Base-by-base conservation (phyloP, 2,113 vertebrate species). In the Toxostoma redivivum region DNA sequence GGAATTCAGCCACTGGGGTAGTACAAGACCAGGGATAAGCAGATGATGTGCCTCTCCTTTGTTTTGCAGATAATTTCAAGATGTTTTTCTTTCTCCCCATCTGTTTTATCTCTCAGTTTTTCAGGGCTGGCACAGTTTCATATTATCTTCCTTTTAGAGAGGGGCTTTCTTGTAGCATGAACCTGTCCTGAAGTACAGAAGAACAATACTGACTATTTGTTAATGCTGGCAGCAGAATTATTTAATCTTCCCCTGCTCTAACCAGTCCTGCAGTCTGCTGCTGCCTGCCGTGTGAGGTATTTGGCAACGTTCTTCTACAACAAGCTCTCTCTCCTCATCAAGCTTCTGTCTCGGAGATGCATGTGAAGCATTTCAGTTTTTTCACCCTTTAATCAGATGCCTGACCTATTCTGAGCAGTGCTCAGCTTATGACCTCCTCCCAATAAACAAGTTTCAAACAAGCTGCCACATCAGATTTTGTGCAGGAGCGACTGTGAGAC, bases 391-490 rank as follows among this genome's bases (percentile, higher is more conserved):
- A 90, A 95, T 96, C 91, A 88, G 89, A 90, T 44, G 86, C 56
- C 56, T 96, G 94, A 91, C 94, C 93, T 81, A 17, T 83, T 94
- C 79, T 66, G 88, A 86, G 15, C 47, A 76, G 77, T 71, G 82
- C 56, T 91, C 76, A 93, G 76, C 78, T 95, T 92, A 94, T 92
- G 95, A 95, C 94, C 92, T 92, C 87, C 88, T 94, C 66, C 81
- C 74, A 79, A 95, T 92, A 97, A 97, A 92, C 93, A 96, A 92
- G 86, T 94, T 96, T 95, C 94, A 95, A 95, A 94, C 94, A 94
- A 96, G 79, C 91, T 96, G 96, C 96, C 92, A 94, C 89, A 88
- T 96, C 82, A 92, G 62, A 96, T 96, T 95, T 92, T 91, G 69
- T 90, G 33, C 47, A 64, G 79, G 30, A 81, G 64, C 0, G 21